Evolutionary conservation across 2,797 vertebrate genomes (phyloP), one percentile per base, ranked within the genome.

Genomic region (Darevskia nairensis): DNA sequence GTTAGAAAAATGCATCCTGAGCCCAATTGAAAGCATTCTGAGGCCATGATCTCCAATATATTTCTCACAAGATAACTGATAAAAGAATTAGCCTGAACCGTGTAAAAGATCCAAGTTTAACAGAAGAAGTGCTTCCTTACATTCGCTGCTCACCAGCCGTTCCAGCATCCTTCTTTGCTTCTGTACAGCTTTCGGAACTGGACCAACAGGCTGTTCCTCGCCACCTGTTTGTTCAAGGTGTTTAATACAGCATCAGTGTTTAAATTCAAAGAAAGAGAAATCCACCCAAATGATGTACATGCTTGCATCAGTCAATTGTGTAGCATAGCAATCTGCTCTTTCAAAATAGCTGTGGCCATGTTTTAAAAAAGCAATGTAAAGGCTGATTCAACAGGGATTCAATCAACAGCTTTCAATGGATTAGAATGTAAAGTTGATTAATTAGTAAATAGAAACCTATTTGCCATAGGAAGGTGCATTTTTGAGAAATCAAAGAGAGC

Each of bases 121-220:
- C 86, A 90, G 17, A 15, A 89, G 80, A 10, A 59, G 2, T 3
- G 46, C 0, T 79, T 13, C 95, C 98, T 97, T 96, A 99, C 98
- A 97, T 91, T 98, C 98, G 50, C 96, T 97, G 96, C 97, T 98
- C 91, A 99, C 98, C 92, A 99, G 94, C 3, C 97, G 97, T 94
- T 99, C 98, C 94, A 99, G 96, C 94, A 99, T 98, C 90, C 99
- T 97, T 89, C 98, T 97, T 93, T 99, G 98, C 95, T 98, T 99
- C 97, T 98, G 99, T 50, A 98, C 94, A 0, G 97, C 97, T 94
- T 97, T 98, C 87, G 98, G 98, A 8, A 99, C 94, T 0, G 98
- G 98, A 6, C 97, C 50, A 0, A 3, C 98, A 3, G 96, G 97
- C 19, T 96, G 96, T 2, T 95, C 91, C 11, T 95, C 97, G 75